A percentile compares a stretch with the other conserved stretches of the same genome.
Conservation (phyloP, 2,113 vertebrate genomes). For the Epinephelus moara region DNA sequence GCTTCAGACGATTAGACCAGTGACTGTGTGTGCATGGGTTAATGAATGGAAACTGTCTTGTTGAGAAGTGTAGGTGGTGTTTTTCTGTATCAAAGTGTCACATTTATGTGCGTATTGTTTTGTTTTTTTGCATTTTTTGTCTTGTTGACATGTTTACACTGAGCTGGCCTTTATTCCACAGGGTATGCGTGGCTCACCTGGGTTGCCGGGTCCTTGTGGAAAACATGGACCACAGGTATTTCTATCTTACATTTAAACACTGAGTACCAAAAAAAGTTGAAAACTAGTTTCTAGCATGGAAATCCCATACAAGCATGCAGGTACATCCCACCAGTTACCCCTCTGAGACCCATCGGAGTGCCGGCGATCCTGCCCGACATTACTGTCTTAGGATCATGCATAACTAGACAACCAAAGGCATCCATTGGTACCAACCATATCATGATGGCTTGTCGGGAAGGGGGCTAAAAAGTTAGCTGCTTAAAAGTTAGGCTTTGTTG, state of each 20-base stretch:
- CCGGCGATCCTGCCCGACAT: too few relatives aligned
- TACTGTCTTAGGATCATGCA: too few relatives aligned
- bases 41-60: background rate
- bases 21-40: background rate
- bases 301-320: background rate
- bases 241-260: background rate
- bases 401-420: too few relatives aligned
- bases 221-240: conserved; percentile 91
- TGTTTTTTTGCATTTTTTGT: background rate
- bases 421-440: too few relatives aligned
- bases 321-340: background rate
- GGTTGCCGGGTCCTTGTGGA: conserved; percentile 88
- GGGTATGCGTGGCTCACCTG: conserved; percentile 91
- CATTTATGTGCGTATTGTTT: background rate
- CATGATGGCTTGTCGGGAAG: too few relatives aligned
- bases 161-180: conserved; percentile 69
- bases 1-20: background rate
- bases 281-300: background rate
- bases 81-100: background rate
- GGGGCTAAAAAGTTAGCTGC: too few relatives aligned
- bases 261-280: background rate
- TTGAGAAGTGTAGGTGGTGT: background rate
- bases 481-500: too few relatives aligned
- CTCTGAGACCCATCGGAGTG: too few relatives aligned
- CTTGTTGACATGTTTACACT: conserved; percentile 9